These are phyloP conservation scores for Pantherophis vulpinus DNA, from an alignment of 2,797 vertebrate species.

Conservation along the genomic window DNA sequence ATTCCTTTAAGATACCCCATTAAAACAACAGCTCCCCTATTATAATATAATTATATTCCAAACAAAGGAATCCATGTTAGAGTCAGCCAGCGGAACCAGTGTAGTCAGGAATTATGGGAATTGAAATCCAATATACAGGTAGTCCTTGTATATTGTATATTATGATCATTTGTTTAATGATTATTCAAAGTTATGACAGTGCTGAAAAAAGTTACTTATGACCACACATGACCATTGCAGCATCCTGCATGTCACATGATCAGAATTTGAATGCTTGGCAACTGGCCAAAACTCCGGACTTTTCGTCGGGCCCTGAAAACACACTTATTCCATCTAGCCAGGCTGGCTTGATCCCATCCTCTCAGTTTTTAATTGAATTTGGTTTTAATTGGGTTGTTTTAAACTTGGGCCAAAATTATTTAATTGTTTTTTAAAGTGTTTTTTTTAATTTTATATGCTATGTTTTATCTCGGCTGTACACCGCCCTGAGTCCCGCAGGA, in stretches of 20 bases:
- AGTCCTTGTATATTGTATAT: background rate
- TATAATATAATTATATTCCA: background rate
- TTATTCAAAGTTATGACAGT: background rate
- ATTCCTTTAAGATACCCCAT: background rate
- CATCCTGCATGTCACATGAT: background rate
- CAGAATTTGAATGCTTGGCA: background rate
- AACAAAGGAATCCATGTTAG: background rate
- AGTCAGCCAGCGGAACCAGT: background rate
- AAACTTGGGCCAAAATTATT: too few relatives aligned
- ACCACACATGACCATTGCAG: background rate
- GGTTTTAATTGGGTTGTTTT: too few relatives aligned
- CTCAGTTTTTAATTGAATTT: too few relatives aligned
- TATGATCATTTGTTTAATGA: background rate
- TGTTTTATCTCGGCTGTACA: too few relatives aligned
- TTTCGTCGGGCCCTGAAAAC: too few relatives aligned
- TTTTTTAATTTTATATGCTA: too few relatives aligned
- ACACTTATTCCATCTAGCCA: too few relatives aligned
- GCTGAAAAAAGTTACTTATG: background rate
- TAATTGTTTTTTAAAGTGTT: too few relatives aligned
- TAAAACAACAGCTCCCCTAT: background rate
- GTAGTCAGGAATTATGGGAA: background rate
- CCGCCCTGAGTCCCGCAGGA: too few relatives aligned
- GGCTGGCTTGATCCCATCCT: too few relatives aligned
- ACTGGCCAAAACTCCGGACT: background rate
- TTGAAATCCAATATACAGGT: background rate